These are phyloP conservation scores for Parazoanthus atlanticus DNA, from an alignment of 92 coral and sea anemone genomes.

Conservation along the genomic window DNA sequence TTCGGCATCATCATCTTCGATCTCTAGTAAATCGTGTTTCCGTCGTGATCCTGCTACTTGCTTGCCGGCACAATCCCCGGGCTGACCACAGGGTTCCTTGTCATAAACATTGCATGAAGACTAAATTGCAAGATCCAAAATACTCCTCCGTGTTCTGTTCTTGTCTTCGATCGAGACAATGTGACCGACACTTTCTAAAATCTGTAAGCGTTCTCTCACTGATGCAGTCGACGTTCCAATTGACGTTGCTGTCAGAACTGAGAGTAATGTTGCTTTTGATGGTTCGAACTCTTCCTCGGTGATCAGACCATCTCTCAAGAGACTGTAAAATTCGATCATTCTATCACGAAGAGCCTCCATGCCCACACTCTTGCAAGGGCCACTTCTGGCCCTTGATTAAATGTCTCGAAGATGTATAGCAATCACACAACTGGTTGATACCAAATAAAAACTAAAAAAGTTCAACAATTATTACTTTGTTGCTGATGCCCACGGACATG, in stretches of 20 bases:
- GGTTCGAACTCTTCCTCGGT: constrained; percentile 9
- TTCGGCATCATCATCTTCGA: background rate
- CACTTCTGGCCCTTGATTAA: constrained; percentile 5
- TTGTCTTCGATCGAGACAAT: constrained; percentile 4
- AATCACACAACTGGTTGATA: constrained; percentile 2
- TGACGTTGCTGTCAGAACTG: constrained; percentile 9
- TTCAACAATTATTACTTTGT: background rate
- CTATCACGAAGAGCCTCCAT: constrained; percentile 8
- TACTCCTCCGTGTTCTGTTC: constrained; percentile 7
- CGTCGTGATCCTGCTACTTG: background rate
- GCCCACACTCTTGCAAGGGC: constrained; percentile 12
- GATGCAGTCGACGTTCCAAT: background rate
- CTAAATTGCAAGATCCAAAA: background rate
- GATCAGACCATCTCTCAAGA: constrained; percentile 15
- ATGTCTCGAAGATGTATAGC: constrained; percentile 4
- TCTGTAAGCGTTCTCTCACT: background rate
- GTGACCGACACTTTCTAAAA: constrained; percentile 8
- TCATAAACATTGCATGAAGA: background rate
- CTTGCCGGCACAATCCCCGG: background rate
- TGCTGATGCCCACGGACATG: constrained; percentile 6
- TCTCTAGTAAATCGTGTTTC: background rate
- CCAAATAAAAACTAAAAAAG: constrained; percentile 5
- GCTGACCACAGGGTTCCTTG: too few species aligned
- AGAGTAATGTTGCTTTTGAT: constrained; percentile 12
- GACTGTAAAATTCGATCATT: constrained; percentile 2